Evolutionary conservation across 1,140 invertebrate species (phyloP).

Genomic region (Helicorthomorpha holstii): DNA sequence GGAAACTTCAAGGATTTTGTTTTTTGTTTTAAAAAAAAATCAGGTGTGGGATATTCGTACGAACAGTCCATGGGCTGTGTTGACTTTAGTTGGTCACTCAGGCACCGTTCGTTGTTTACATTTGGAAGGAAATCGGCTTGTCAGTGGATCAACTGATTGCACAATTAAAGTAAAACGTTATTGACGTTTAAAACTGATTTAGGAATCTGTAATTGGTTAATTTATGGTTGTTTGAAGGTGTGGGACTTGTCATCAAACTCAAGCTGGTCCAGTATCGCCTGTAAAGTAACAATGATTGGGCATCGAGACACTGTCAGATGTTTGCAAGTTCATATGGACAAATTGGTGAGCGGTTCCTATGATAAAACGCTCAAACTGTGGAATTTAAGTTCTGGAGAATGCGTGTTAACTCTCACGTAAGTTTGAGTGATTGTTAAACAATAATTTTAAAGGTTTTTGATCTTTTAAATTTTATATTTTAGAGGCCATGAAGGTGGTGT

Average conservation of each 20-base stretch:
- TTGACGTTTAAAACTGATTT: conserved; percentile 1
- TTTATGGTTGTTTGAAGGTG: conserved; percentile 21
- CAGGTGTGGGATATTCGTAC: conserved; percentile 28
- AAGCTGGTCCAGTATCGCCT: conserved; percentile 36
- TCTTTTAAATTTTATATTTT: conserved; percentile 7
- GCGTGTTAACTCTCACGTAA: conserved; percentile 25
- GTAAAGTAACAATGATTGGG: conserved; percentile 36
- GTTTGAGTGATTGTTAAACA: too few species aligned
- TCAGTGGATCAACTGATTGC: conserved; percentile 32
- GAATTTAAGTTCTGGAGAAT: conserved; percentile 21
- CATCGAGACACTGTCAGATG: conserved; percentile 33
- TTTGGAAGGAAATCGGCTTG: conserved; percentile 31
- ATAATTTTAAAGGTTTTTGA: not conserved
- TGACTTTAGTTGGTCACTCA: conserved; percentile 35
- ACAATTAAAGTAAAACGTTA: conserved; percentile 28
- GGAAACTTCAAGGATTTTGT: not conserved
- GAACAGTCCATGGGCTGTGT: conserved; percentile 35
- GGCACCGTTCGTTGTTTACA: conserved; percentile 35
- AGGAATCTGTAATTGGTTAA: not conserved
- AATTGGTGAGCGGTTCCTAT: conserved; percentile 27
- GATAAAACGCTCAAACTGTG: conserved; percentile 23
- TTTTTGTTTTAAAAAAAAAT: not conserved
- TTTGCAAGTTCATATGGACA: conserved; percentile 32
- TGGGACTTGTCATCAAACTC: conserved; percentile 34
- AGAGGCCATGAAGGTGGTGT: conserved; percentile 33